Percentiles rank a stretch among this genome's conserved stretches.
phyloP scores from a whole-genome alignment of 1,140 invertebrate genomes.

The Palaemon carinicauda region DNA sequence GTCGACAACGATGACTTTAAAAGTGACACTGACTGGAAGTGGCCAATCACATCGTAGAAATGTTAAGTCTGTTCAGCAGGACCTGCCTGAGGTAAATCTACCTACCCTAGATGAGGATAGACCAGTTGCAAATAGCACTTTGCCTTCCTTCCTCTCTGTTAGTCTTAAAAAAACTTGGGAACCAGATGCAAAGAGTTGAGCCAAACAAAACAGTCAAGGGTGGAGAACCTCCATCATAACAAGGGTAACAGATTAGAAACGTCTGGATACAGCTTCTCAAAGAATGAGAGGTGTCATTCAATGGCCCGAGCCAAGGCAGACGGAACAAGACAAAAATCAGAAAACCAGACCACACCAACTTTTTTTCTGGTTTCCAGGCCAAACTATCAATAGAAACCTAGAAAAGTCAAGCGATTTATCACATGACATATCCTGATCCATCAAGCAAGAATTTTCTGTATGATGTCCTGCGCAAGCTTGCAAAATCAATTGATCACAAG shows the following conservation, averaged over 20 bases:
- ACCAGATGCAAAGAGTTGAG: neutral
- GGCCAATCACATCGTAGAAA: neutral
- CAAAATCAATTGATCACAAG: neutral
- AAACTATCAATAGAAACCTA: neutral
- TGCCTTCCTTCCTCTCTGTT: neutral
- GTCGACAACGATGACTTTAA: too few relatives aligned
- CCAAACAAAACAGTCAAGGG: neutral
- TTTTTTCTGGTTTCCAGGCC: neutral
- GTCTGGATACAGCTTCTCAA: too few relatives aligned
- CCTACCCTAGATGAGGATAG: neutral
- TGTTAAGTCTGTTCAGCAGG: neutral
- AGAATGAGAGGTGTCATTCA: too few relatives aligned
- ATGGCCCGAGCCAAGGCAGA: neutral
- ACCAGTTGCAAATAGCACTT: neutral
- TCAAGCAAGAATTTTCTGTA: too few relatives aligned
- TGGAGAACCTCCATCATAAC: neutral
- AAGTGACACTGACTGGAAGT: neutral
- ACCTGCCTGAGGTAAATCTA: neutral
- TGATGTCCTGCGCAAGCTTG: neutral
- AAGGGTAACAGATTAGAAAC: too few relatives aligned
- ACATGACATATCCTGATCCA: conserved; percentile 5
- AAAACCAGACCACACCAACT: neutral
- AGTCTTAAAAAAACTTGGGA: neutral
- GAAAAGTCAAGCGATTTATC: neutral
- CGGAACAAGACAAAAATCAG: neutral